Evolutionary conservation across 2,888 invertebrate species (phyloP), one percentile per base, ranked within the genome.

Genomic region (Dilophus febrilis): DNA sequence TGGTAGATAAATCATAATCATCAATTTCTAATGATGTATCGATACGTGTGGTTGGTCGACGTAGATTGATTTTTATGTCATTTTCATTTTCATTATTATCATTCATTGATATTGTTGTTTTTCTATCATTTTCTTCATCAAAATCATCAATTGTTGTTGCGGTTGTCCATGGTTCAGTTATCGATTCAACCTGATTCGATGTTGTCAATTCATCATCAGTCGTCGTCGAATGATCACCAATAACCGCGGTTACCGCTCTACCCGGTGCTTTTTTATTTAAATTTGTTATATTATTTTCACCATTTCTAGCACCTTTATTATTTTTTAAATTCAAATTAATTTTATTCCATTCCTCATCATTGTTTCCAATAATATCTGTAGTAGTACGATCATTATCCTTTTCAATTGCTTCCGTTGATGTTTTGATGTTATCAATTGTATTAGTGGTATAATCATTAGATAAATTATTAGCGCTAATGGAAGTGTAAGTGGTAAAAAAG

Each of bases 1-100:
- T 42, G 18, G 52, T 51, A 3, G 51, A 50, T 13, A 51, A 46
- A 44, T 52, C 52, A 13, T 51, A 46, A 44, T 52, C 52, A 19
- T 53, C 51, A 13, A 45, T 44, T 46, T 61, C 62, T 41, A 58
- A 53, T 2, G 61, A 59, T 6, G 57, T 60, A 46, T 61, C 59
- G 38, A 57, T 50, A 28, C 62, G 54, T 2, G 59, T 60, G 18
- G 58, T 54, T 34, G 45, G 47, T 42, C 43, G 37, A 39, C 38
- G 46, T 19, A 56, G 55, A 45, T 56, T 56, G 16, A 17, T 17
- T 13, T 11, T 19, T 39, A 31, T 28, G 41, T 22, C 14, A 29
- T 14, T 27, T 3, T 11, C 11, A 8, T 8, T 8, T 33, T 44
- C 22, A 13, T 35, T 35, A 28, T 41, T 28, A n/a, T n/a, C n/a